Conservation (phyloP, 1,140 invertebrate genomes). For the Apis cerana region DNA sequence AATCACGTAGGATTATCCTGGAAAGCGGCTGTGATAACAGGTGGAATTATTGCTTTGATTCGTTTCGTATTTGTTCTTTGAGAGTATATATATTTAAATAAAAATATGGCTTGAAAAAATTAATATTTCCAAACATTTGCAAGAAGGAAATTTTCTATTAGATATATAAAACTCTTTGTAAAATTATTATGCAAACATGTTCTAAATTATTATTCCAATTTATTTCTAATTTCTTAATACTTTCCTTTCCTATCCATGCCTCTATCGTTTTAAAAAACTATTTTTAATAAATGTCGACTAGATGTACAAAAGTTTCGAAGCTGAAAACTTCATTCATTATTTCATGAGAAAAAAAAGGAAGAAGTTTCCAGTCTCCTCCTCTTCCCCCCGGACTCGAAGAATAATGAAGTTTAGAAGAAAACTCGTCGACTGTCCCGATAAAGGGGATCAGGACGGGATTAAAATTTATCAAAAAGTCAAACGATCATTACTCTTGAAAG, state of each 20-base stretch:
- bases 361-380: no score
- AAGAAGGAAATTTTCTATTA: no score
- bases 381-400: neutral
- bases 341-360: no score
- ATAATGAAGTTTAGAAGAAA: neutral
- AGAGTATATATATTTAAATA: neutral
- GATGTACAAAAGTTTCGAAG: neutral
- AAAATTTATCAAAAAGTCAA: conserved; percentile 9
- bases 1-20: neutral
- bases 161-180: no score
- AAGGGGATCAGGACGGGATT: neutral
- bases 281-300: neutral
- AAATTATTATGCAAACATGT: no score
- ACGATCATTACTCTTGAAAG: neutral
- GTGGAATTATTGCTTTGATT: neutral
- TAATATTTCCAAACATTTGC: no score
- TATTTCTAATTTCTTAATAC: neutral
- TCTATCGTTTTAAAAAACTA: neutral
- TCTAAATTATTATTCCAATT: neutral
- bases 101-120: neutral
- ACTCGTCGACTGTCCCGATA: neutral
- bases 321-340: neutral
- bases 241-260: no score
- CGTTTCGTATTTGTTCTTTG: neutral
- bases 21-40: neutral